Conservation (phyloP, 2,797 vertebrate genomes). For the Siniperca scherzeri region DNA sequence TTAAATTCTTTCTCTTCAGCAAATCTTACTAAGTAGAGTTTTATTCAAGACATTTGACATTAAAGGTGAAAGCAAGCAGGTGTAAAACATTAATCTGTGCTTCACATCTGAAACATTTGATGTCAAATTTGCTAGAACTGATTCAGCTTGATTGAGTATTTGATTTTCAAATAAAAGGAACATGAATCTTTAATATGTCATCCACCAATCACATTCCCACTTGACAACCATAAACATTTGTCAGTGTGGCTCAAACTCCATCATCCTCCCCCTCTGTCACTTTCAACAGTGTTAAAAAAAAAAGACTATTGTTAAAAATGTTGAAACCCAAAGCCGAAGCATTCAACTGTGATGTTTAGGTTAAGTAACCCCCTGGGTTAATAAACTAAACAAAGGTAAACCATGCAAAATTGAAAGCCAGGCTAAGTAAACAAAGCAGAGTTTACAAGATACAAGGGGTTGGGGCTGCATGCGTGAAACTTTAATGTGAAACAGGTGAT, state of each 20-base stretch:
- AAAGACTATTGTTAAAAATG: conserved; percentile 89
- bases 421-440: conserved; percentile 96
- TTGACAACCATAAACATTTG: conserved; percentile 77
- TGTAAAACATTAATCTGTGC: neutral
- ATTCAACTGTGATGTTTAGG: conserved; percentile 94
- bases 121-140: neutral
- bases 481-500: conserved; percentile 96
- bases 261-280: conserved; percentile 87
- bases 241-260: conserved; percentile 87
- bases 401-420: conserved; percentile 99
- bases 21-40: neutral
- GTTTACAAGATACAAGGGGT: conserved; percentile 92
- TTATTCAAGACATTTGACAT: neutral
- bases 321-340: conserved; percentile 91
- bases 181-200: conserved; percentile 22
- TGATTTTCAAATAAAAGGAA: conserved; percentile 23
- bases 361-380: conserved; percentile 97
- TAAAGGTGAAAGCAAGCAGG: neutral
- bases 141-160: neutral
- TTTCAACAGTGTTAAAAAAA: conserved; percentile 87
- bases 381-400: conserved; percentile 99
- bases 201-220: conserved; percentile 51
- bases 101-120: neutral
- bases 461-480: conserved; percentile 85
- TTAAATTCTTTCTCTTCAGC: neutral